Conservation (phyloP, 2,888 invertebrate genomes). For the Mythimna ferrago region DNA sequence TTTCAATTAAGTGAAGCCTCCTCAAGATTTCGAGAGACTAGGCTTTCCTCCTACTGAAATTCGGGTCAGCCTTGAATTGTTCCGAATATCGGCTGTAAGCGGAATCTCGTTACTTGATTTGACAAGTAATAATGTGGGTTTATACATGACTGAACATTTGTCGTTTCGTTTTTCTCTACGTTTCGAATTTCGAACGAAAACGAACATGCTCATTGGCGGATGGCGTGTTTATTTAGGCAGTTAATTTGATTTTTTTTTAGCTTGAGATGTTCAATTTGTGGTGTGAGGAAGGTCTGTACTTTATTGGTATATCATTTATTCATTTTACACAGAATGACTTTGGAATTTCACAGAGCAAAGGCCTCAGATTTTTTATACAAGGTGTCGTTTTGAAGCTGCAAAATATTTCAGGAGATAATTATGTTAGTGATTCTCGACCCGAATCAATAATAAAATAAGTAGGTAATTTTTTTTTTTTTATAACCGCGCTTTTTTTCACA, state of each 20-base stretch:
- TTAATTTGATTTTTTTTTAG: slow-evolving; percentile 35
- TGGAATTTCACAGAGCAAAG: neutral
- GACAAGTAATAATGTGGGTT: slow-evolving; percentile 67
- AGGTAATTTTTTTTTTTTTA: too few species aligned
- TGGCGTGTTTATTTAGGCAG: slow-evolving; percentile 47
- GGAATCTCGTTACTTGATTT: slow-evolving; percentile 67
- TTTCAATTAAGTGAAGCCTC: slow-evolving; percentile 86
- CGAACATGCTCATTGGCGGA: slow-evolving; percentile 50
- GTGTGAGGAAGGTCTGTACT: neutral
- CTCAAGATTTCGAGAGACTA: slow-evolving; percentile 71
- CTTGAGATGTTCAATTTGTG: slow-evolving; percentile 35
- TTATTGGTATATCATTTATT: slow-evolving; percentile 7
- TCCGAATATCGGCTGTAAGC: slow-evolving; percentile 66
- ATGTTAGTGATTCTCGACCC: too few species aligned
- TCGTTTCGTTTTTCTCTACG: slow-evolving; percentile 60
- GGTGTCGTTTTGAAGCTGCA: too few species aligned
- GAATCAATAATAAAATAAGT: too few species aligned
- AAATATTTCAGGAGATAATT: too few species aligned
- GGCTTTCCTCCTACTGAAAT: slow-evolving; percentile 69
- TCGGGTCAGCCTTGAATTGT: slow-evolving; percentile 73
- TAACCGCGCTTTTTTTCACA: too few species aligned
- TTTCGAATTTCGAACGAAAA: slow-evolving; percentile 44
- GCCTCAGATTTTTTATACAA: too few species aligned
- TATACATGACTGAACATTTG: slow-evolving; percentile 61
- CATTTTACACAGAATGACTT: neutral